Evolutionary conservation across 2,113 vertebrate species (phyloP).

Genomic region (Geococcyx californianus): DNA sequence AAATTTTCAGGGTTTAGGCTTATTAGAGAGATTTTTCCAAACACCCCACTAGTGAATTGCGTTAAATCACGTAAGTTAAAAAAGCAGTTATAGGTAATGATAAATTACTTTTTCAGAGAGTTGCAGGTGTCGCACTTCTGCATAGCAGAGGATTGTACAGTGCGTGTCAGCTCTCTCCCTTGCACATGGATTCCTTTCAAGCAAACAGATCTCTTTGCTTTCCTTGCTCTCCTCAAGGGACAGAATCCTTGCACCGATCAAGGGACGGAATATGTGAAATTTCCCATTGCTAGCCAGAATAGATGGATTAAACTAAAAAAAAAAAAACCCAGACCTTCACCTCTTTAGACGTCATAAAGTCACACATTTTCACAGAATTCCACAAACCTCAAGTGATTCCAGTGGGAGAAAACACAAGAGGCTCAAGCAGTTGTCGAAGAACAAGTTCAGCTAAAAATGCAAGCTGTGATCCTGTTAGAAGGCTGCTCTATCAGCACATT

Average conservation of each 20-base stretch:
- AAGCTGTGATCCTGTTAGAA: not conserved
- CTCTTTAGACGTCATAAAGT: not conserved
- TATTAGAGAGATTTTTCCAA: not conserved
- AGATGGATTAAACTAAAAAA: not conserved
- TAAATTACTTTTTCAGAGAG: constrained; percentile 1
- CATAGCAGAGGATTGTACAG: not conserved
- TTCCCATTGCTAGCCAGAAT: not conserved
- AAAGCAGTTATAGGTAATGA: not conserved
- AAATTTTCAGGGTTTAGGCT: not conserved
- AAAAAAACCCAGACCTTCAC: fast-evolving
- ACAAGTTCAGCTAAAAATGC: not conserved
- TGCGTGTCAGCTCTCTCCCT: not conserved
- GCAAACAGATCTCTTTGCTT: not conserved
- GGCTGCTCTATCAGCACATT: not conserved
- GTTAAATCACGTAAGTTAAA: constrained; percentile 25
- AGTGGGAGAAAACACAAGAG: not conserved
- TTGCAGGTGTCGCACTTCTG: constrained; percentile 20
- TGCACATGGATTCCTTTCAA: not conserved
- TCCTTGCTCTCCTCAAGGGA: not conserved
- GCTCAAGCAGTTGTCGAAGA: not conserved
- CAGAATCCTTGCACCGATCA: too few relatives aligned
- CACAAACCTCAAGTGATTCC: not conserved
- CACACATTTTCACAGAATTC: not conserved
- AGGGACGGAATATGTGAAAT: not conserved
- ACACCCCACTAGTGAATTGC: not conserved